Percentiles rank a stretch among this genome's conserved stretches.
Evolutionary conservation across 2,888 invertebrate species (phyloP).

Genomic region (Sericinus montela): DNA sequence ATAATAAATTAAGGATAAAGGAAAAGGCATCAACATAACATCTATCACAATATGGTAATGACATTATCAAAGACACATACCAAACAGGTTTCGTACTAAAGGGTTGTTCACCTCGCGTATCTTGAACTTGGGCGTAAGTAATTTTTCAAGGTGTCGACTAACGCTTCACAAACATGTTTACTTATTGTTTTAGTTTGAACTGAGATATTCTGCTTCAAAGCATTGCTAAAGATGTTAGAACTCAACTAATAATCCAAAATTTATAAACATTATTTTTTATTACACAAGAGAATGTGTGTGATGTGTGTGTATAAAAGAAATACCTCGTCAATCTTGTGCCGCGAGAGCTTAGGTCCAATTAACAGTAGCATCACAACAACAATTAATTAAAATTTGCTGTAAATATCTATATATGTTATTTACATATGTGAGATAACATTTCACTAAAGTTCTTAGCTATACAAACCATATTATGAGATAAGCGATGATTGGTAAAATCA

Average conservation of each 20-base stretch:
- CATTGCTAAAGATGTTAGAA: no score
- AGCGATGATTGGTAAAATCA: conserved; percentile 5
- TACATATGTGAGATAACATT: no score
- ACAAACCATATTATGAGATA: neutral
- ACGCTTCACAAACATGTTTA: conserved; percentile 23
- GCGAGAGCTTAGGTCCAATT: no score
- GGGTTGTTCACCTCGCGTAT: conserved; percentile 33
- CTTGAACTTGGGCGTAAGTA: conserved; percentile 27
- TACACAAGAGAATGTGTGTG: no score
- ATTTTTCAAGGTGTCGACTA: conserved; percentile 22
- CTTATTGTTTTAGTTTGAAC: neutral
- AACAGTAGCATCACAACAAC: no score
- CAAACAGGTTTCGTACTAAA: conserved; percentile 30
- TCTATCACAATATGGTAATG: conserved; percentile 32
- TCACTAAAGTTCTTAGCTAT: no score
- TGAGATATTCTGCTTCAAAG: neutral
- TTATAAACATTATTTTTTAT: no score
- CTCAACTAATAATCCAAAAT: no score
- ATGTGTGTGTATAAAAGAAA: no score
- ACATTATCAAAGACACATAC: conserved; percentile 31
- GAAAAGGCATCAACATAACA: conserved; percentile 1
- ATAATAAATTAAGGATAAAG: conserved; percentile 19
- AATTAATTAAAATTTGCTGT: no score
- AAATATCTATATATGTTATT: no score
- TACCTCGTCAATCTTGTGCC: no score